Conservation (phyloP, 2,888 invertebrate species). For the Thysanoteuthis rhombus region DNA sequence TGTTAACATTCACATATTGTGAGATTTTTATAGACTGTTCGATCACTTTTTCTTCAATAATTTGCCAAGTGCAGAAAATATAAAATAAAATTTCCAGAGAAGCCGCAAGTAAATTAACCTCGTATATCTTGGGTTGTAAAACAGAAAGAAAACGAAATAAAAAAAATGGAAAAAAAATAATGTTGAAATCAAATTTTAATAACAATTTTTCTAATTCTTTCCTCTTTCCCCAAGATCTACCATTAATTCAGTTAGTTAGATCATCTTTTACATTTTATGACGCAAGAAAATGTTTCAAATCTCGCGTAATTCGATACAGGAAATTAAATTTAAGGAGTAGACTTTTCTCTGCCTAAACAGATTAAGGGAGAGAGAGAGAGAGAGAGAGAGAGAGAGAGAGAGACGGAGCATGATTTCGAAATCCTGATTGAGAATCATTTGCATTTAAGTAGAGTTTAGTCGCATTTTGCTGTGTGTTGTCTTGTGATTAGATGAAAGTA, state of each 20-base stretch:
- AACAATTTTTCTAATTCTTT: background rate
- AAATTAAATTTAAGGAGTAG: constrained; percentile 12
- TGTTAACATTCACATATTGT: background rate
- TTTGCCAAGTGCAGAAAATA: background rate
- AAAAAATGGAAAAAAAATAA: background rate
- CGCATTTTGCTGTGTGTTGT: background rate
- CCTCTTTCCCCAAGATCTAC: background rate
- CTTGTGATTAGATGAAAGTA: background rate
- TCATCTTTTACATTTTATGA: background rate
- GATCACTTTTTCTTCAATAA: background rate
- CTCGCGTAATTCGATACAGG: constrained; percentile 12
- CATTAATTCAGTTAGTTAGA: background rate
- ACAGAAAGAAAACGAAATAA: background rate
- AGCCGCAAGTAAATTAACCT: background rate
- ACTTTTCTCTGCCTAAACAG: background rate
- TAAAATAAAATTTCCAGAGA: background rate
- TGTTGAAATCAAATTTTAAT: background rate
- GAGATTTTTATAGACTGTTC: background rate
- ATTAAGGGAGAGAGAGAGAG: background rate
- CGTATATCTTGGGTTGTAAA: background rate
- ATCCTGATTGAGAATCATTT: background rate
- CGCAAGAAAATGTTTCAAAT: background rate
- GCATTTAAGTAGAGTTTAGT: background rate
- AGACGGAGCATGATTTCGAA: background rate
- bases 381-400: background rate